A percentile compares a stretch with the other conserved stretches of the same genome.
phyloP scores from a whole-genome alignment of 2,113 vertebrate genomes.

The Malurus alboscapulatus region DNA sequence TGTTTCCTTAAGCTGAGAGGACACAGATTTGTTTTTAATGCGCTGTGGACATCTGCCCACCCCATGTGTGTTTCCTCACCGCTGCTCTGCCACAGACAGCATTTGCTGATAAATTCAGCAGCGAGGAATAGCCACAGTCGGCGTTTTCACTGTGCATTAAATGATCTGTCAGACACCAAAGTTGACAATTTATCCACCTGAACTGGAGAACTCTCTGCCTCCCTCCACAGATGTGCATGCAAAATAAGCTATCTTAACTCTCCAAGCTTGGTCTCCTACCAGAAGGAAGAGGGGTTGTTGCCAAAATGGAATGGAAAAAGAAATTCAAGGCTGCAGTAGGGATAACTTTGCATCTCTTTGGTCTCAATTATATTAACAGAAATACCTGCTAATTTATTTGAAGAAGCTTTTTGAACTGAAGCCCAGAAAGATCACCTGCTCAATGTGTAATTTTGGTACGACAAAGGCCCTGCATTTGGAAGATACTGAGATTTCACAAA shows the following conservation, averaged over 20 bases:
- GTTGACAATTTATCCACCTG: conserved; percentile 31
- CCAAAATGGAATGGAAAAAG: conserved; percentile 17
- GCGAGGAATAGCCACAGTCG: background rate
- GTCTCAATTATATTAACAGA: background rate
- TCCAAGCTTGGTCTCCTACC: background rate
- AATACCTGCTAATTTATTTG: background rate
- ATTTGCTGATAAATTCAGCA: background rate
- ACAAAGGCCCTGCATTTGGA: background rate
- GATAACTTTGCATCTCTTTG: background rate
- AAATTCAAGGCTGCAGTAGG: background rate
- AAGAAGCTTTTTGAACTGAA: conserved; percentile 5
- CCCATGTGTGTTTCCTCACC: background rate
- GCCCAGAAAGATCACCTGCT: conserved; percentile 19
- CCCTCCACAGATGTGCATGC: background rate
- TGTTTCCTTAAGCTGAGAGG: conserved; percentile 17
- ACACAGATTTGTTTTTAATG: conserved; percentile 13
- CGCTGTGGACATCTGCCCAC: background rate
- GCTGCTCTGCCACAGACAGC: background rate
- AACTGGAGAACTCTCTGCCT: background rate
- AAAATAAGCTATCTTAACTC: background rate
- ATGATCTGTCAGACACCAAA: conserved; percentile 50
- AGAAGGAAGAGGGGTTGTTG: conserved; percentile 1
- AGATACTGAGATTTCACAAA: background rate
- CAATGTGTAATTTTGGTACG: background rate
- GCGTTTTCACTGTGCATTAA: conserved; percentile 47